Evolutionary conservation across 2,797 vertebrate species (phyloP).

Genomic region (Sebastes dallii): DNA sequence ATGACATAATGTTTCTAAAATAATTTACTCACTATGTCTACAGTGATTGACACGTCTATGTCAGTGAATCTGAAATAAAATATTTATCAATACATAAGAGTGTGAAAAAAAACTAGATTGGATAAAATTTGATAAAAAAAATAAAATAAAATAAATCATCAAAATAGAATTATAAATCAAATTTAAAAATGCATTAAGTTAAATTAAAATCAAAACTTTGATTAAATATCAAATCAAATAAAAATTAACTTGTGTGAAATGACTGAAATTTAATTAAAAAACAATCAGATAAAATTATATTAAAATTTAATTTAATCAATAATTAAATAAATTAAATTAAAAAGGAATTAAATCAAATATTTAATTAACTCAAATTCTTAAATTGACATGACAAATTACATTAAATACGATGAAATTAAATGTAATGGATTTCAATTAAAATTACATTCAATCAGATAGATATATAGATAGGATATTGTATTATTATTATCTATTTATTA

Average conservation of each 20-base stretch:
- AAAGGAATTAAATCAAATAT: background rate
- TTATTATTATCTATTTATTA: too few relatives aligned
- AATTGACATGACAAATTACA: background rate
- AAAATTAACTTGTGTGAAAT: background rate
- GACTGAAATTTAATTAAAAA: background rate
- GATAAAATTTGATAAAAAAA: background rate
- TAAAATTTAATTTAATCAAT: background rate
- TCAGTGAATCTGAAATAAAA: constrained; percentile 2
- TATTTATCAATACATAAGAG: background rate
- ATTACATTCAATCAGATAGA: too few relatives aligned
- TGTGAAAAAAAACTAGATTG: background rate
- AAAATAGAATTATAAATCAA: background rate
- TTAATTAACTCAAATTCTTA: background rate
- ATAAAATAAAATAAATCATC: fast-evolving
- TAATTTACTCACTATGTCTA: background rate
- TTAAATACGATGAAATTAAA: background rate
- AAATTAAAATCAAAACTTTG: background rate
- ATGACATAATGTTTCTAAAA: background rate
- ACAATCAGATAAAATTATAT: background rate
- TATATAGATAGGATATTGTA: too few relatives aligned
- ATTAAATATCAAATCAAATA: background rate
- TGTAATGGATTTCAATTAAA: too few relatives aligned
- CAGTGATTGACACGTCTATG: background rate
- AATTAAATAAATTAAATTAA: background rate
- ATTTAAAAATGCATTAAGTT: background rate